Conservation (phyloP, 92 coral and sea anemone genomes). For the Hydrozoanthus gracilis region DNA sequence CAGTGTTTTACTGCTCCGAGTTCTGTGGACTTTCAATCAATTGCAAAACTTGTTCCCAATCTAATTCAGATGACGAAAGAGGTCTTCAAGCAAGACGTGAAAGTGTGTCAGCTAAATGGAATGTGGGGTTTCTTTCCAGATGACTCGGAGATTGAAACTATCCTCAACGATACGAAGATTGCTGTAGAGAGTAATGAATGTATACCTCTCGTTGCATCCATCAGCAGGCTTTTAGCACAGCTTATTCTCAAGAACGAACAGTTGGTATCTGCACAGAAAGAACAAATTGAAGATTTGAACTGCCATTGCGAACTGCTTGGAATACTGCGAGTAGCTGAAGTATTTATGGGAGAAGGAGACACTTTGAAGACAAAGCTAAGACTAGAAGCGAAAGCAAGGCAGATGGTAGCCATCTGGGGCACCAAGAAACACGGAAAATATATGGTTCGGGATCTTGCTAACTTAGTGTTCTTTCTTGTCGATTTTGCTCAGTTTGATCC, state of each 20-base stretch:
- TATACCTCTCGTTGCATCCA: background rate
- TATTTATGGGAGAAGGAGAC: background rate
- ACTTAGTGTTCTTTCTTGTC: background rate
- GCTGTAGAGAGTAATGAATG: background rate
- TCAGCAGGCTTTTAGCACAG: background rate
- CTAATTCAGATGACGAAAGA: slow-evolving; percentile 6
- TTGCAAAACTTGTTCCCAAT: background rate
- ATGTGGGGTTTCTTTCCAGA: slow-evolving; percentile 6
- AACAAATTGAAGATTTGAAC: background rate
- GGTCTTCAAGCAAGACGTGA: background rate
- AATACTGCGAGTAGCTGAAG: background rate
- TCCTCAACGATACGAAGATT: background rate
- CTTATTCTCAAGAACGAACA: background rate
- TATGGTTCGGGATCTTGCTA: background rate
- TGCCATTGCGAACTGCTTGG: background rate
- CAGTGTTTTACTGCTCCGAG: background rate
- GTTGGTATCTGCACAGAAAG: no score
- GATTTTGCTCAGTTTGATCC: background rate
- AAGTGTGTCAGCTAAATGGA: background rate
- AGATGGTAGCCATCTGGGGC: background rate
- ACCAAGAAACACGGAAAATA: background rate
- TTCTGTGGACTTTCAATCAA: background rate
- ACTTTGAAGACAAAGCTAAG: background rate
- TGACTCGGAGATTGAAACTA: background rate
- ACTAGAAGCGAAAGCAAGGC: background rate